Percentiles rank a stretch among this genome's conserved stretches.
Evolutionary conservation across 1,140 invertebrate species (phyloP).

Genomic region (Scaptomyza graminum): DNA sequence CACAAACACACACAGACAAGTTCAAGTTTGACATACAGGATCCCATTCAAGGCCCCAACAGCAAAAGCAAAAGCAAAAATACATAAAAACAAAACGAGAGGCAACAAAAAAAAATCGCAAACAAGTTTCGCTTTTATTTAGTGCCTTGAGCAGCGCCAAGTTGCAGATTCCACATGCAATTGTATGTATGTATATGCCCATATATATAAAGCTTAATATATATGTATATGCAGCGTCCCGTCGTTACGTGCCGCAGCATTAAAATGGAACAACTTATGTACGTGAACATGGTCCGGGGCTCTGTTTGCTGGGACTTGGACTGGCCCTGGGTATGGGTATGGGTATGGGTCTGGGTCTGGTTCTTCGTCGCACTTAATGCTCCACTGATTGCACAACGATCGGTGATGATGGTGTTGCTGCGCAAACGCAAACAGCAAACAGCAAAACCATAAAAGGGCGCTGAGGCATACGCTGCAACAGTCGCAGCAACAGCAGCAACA

Average conservation of each 20-base stretch:
- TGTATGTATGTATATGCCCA: conserved; percentile 39
- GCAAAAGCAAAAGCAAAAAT: conserved; percentile 37
- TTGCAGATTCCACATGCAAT: conserved; percentile 63
- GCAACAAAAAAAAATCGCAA: conserved; percentile 61
- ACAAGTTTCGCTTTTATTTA: conserved; percentile 83
- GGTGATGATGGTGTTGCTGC: conserved; percentile 30
- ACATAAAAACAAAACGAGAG: conserved; percentile 39
- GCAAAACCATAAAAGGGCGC: conserved; percentile 44
- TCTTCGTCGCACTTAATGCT: conserved; percentile 70
- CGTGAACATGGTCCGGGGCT: neutral
- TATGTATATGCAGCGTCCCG: conserved; percentile 28
- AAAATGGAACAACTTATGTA: conserved; percentile 72
- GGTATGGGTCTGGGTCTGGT: conserved; percentile 1
- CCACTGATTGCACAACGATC: conserved; percentile 81
- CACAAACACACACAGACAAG: conserved; percentile 47
- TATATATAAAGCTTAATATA: conserved; percentile 17
- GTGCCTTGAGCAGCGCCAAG: conserved; percentile 70
- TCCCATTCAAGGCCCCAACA: conserved; percentile 79
- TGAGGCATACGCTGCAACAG: conserved; percentile 5
- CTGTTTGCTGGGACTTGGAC: neutral
- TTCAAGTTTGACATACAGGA: conserved; percentile 76
- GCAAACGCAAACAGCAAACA: conserved; percentile 58
- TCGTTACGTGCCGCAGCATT: conserved; percentile 76
- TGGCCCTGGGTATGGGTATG: neutral
- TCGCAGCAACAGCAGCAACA: conserved; percentile 3